Base-by-base conservation (phyloP, 2,113 vertebrate genomes). In the Phaethon lepturus region DNA sequence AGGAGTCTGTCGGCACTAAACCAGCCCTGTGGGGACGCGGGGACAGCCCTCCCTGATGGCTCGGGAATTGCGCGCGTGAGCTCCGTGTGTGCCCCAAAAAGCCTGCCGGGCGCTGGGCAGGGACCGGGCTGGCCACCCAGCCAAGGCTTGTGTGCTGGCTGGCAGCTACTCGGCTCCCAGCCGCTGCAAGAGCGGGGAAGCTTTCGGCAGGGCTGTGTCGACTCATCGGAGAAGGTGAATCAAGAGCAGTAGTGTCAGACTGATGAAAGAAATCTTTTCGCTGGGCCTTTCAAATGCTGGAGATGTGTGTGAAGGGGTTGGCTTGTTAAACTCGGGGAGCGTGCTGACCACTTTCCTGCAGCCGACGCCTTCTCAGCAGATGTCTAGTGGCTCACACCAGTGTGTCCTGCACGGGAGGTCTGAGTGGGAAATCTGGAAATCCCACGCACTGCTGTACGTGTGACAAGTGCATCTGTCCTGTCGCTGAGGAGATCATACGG, bases 321-420 rank as follows among this genome's bases (percentile, higher is more conserved):
- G 42, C 28, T 69, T 52, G 52, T 45, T 72, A 75, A 89, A 62
- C 25, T 47, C 5, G 3, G 9, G 33, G 42, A 47, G 44, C 52
- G 47, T 85, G 15, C 42, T 40, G 20, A 60, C 55, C 24, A 17
- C 49, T 8, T 47, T 88, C 77, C 42, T 81, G 75, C 25, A 71
- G 47, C 13, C 1, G 0, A 4, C 45, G n/a, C 19, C 44, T 38
- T 68, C 49, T 77, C 38, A 17, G 29, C 31, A 52, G n/a, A 45
- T 15, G 40, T 85, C 53, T 28, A 17, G 47, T 23, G 33, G 18
- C 49, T 91, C 63, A 28, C 60, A 82, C 31, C 42, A 49, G 78
- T 0, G 0, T 44, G 38, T 47, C 35, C 64, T 44, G 23, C 23
- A 18, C 23, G 0, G 0, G 25, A 72, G 29, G 5, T 38, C 38